Base-by-base conservation (phyloP, 2,888 invertebrate species). In the Acleris emargana region DNA sequence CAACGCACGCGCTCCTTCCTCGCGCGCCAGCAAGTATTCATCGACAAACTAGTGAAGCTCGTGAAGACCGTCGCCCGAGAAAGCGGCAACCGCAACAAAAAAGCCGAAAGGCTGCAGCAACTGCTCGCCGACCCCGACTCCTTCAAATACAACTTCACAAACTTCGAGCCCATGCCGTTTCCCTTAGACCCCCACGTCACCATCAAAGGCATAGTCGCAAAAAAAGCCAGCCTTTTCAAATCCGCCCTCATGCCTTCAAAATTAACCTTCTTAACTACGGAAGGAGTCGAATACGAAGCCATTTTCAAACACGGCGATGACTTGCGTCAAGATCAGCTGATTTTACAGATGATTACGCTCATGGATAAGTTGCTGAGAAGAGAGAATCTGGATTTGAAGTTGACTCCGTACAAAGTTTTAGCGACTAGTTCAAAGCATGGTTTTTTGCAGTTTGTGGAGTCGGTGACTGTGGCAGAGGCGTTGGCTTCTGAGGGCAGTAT, bases 301-400 rank as follows among this genome's bases (percentile, higher is more conserved):
- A 99, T 99, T 69, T 99, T 99, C 86, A 99, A 99, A 85, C 96
- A 98, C 76, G 99, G 99, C 1, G 99, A 99, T 86, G 99, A 99
- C 84, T 88, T 99, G 59, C 93, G 99, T 3, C 99, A 99, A 89
- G 99, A 99, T 90, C 99, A 99, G 86, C 93, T 99, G 1, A 97
- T 99, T 68, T 90, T 99, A 54, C 99, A 99, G 91, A 99, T 99
- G 94, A 99, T 99, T 49, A 97, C 98, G 0, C 90, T 99, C 16
- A 99, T 99, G 99, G 99, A 99, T 84, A 98, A 98, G 85, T 86
- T 99, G 62, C 87, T 99, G 71, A 93, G 98, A 50, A 94, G 97
- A 74, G 99, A 99, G 88, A 99, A 99, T 86, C 92, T 99, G 63
- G 99, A 99, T 89, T 93, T 99, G 62, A 99, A 98, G 79, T 87